Conservation (phyloP, 2,797 vertebrate species). For the Pseudochirops cupreus region DNA sequence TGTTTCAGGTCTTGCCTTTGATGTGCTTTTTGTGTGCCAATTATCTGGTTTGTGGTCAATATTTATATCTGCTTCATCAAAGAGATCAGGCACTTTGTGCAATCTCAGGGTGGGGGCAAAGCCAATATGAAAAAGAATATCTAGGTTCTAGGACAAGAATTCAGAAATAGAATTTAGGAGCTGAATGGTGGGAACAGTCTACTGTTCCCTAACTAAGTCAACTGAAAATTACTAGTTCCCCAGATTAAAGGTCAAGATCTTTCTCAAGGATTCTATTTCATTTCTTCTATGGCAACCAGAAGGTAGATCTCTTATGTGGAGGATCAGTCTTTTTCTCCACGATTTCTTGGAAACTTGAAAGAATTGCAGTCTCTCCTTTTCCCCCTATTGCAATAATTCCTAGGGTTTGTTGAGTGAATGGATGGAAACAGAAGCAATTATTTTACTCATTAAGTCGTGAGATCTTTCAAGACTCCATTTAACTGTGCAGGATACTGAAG, state of each 20-base stretch:
- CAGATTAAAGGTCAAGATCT: constrained; percentile 25
- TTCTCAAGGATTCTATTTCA: constrained; percentile 27
- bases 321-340: background rate
- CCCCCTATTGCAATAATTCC: background rate
- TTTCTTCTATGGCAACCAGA: background rate
- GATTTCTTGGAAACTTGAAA: constrained; percentile 37
- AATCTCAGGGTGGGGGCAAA: background rate
- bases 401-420: constrained; percentile 14
- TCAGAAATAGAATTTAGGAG: constrained; percentile 1
- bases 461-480: constrained; percentile 8
- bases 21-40: background rate
- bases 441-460: background rate
- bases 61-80: background rate
- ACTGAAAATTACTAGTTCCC: constrained; percentile 42
- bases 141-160: background rate
- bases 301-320: background rate
- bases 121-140: constrained; percentile 35
- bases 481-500: background rate
- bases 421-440: constrained; percentile 6
- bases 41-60: constrained; percentile 12
- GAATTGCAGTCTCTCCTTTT: background rate
- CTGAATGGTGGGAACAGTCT: background rate
- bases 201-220: background rate
- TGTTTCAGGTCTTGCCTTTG: constrained; percentile 23
- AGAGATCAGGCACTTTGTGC: constrained; percentile 46